Percentiles rank a stretch among this genome's conserved stretches.
phyloP scores from a whole-genome alignment of 1,140 invertebrate genomes.

The Anoplolepis gracilipes region DNA sequence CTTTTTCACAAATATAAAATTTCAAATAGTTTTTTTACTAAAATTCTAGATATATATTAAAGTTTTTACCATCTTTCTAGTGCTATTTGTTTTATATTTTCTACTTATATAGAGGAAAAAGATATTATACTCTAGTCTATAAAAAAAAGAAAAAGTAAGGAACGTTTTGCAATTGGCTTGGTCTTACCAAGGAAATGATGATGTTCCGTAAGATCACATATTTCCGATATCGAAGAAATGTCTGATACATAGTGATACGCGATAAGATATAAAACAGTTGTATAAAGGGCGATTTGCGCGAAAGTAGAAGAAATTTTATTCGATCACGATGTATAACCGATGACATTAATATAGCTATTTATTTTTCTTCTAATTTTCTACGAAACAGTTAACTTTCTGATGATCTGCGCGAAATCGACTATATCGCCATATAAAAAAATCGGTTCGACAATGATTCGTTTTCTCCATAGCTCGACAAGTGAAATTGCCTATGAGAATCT shows the following conservation, averaged over 20 bases:
- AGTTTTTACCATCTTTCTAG: not conserved
- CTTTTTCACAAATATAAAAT: not conserved
- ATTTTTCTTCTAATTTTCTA: constrained; percentile 29
- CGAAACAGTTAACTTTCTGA: constrained; percentile 70
- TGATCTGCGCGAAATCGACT: constrained; percentile 67
- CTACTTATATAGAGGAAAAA: not conserved
- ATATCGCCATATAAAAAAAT: constrained; percentile 44
- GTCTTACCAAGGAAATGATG: not conserved
- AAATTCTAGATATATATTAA: not conserved
- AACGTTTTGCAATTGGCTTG: not conserved
- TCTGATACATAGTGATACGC: not conserved
- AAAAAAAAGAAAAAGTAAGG: not conserved
- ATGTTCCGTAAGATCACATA: not conserved
- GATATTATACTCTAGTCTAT: not conserved
- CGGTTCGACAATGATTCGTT: constrained; percentile 60
- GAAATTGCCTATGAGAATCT: constrained; percentile 73
- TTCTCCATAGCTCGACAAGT: constrained; percentile 40
- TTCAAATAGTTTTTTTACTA: not conserved
- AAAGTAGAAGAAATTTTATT: constrained; percentile 56
- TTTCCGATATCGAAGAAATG: constrained; percentile 31
- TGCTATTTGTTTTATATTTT: not conserved
- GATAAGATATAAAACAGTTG: constrained; percentile 6
- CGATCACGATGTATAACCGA: constrained; percentile 7
- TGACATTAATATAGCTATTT: constrained; percentile 50
- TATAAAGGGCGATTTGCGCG: constrained; percentile 23